These are phyloP conservation scores for Actenoides hombroni DNA, from an alignment of 2,113 vertebrate species.

Conservation along the genomic window DNA sequence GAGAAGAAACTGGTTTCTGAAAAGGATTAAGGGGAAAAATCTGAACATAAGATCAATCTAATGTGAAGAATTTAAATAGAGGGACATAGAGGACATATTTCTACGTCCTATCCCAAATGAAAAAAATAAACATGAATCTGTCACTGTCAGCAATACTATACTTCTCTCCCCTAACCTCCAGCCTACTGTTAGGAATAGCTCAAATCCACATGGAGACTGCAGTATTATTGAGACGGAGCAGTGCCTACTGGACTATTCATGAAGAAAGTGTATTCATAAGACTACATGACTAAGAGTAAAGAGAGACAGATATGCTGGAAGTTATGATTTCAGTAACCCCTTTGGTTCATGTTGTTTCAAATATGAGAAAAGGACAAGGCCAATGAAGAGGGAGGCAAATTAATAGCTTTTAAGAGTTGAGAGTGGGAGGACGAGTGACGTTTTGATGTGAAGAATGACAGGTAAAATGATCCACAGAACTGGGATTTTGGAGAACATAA, in stretches of 20 bases:
- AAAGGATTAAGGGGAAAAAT: background rate
- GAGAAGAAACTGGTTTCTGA: background rate
- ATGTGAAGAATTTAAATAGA: background rate
- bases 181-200: background rate
- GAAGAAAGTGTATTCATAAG: background rate
- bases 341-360: background rate
- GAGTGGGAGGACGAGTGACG: conserved; percentile 26
- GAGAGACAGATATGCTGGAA: background rate
- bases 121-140: background rate
- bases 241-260: background rate
- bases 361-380: background rate
- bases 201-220: background rate
- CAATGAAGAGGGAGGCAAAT: background rate
- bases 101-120: background rate
- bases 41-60: background rate
- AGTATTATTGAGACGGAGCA: background rate
- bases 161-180: background rate
- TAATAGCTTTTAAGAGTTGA: conserved; percentile 28
- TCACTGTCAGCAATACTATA: background rate
- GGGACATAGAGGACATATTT: background rate
- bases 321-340: background rate
- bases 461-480: conserved; percentile 36
- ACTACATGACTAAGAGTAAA: background rate
- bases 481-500: conserved; percentile 24
- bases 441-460: conserved; percentile 37